Percentiles rank a stretch among this genome's conserved stretches.
Conservation (phyloP, 2,113 vertebrate genomes). For the Antechinus flavipes region DNA sequence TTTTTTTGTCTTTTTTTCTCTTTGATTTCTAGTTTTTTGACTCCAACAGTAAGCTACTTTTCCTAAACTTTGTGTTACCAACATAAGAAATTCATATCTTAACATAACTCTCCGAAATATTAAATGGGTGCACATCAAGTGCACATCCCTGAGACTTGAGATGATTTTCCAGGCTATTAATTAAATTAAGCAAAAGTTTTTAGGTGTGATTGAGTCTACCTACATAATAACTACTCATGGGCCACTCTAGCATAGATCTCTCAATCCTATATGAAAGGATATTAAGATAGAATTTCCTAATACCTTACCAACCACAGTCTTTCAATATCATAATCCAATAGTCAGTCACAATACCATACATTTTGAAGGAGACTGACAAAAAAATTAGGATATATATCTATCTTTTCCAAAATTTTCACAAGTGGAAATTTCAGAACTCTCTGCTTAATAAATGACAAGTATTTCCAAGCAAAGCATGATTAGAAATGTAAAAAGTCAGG, state of each 20-base stretch:
- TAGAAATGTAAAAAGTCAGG: not conserved
- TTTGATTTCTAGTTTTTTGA: not conserved
- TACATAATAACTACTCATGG: not conserved
- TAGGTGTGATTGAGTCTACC: not conserved
- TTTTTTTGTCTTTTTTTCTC: not conserved
- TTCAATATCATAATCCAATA: not conserved
- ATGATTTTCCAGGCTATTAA: not conserved
- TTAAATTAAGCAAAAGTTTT: not conserved
- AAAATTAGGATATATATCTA: not conserved
- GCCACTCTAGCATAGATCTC: not conserved
- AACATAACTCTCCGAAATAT: not conserved
- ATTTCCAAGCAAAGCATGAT: not conserved
- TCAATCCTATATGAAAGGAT: not conserved
- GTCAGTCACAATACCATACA: not conserved
- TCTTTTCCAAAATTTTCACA: not conserved
- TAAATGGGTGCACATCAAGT: not conserved
- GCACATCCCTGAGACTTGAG: not conserved
- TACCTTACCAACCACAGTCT: not conserved
- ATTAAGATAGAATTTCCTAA: not conserved
- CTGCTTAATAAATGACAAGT: not conserved
- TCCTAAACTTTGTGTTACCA: not conserved
- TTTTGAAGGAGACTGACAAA: not conserved
- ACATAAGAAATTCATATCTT: not conserved
- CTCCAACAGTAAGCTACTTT: not conserved
- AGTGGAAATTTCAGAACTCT: not conserved